Base-by-base conservation (phyloP, 2,888 invertebrate species). In the Heliconius sara region DNA sequence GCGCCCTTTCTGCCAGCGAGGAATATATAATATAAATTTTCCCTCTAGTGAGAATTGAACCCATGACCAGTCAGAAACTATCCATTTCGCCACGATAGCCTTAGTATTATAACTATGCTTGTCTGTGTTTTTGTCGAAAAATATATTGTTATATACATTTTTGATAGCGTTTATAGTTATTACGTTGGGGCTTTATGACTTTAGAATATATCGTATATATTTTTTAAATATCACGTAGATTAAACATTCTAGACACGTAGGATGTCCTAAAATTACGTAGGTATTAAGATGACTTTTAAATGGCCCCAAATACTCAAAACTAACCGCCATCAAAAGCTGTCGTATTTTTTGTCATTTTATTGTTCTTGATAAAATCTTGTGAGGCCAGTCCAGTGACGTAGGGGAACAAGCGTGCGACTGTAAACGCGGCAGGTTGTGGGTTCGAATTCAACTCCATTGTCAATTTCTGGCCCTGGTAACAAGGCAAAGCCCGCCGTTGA, bases 221-320 rank as follows among this genome's bases (percentile, higher is more conserved):
- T 63, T 27, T 43, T 63, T 3, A 74, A 74, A 25, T 75, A 63
- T 80, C 63, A 79, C 76, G 81, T 84, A 80, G 82, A 80, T 67
- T 83, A 81, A 80, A 80, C 27, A 85, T 83, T 82, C 80, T 39
- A 76, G 74, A 78, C 85, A 85, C 84, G 84, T 85, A 84, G 83
- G 83, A 75, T 82, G 81, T 83, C 84, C 85, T 85, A 82, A 81
- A 83, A 82, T 78, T 57, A 81, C 57, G 81, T 81, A 67, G 82
- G 79, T 83, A 83, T 84, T 82, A 83, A 81, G 72, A 80, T 72
- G 73, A 76, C 66, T 78, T 68, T 76, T 79, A 75, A 82, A 83
- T 78, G 81, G 81, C 76, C 79, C 47, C 79, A 82, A 79, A 77
- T 78, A 81, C 83, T 66, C 81, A 82, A 81, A 83, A 84, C 70